Evolutionary conservation across 1,140 invertebrate genomes (phyloP).

Genomic region (Drosophila kurseongensis): DNA sequence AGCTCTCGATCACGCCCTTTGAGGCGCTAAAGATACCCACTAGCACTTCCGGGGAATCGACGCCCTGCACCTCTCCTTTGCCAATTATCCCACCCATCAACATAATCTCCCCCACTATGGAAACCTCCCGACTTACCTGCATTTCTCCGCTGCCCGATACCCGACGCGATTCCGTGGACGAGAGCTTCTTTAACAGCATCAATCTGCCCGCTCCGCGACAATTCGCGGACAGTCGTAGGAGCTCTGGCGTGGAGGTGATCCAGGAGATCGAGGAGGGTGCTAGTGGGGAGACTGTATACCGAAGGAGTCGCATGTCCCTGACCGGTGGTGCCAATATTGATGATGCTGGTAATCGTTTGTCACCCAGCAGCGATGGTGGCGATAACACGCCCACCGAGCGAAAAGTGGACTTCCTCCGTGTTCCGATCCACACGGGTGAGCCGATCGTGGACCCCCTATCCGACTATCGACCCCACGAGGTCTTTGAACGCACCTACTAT

Average conservation of each 20-base stretch:
- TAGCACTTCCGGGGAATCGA: constrained; percentile 85
- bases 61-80: constrained; percentile 87
- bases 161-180: constrained; percentile 88
- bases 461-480: constrained; percentile 79
- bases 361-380: constrained; percentile 57
- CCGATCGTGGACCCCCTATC: constrained; percentile 74
- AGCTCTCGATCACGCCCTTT: constrained; percentile 78
- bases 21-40: constrained; percentile 71
- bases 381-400: constrained; percentile 59
- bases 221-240: constrained; percentile 90
- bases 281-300: constrained; percentile 68
- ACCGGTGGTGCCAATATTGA: constrained; percentile 77
- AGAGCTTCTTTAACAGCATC: constrained; percentile 85
- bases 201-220: constrained; percentile 89
- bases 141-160: constrained; percentile 89
- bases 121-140: constrained; percentile 85
- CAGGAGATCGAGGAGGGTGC: constrained; percentile 78
- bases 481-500: constrained; percentile 81
- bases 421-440: constrained; percentile 72
- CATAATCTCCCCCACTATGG: constrained; percentile 83
- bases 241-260: constrained; percentile 87
- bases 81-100: constrained; percentile 85
- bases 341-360: constrained; percentile 72
- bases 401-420: constrained; percentile 76
- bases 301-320: constrained; percentile 68